Evolutionary conservation across 1,140 invertebrate genomes (phyloP).

Genomic region (Hyles euphorbiae): DNA sequence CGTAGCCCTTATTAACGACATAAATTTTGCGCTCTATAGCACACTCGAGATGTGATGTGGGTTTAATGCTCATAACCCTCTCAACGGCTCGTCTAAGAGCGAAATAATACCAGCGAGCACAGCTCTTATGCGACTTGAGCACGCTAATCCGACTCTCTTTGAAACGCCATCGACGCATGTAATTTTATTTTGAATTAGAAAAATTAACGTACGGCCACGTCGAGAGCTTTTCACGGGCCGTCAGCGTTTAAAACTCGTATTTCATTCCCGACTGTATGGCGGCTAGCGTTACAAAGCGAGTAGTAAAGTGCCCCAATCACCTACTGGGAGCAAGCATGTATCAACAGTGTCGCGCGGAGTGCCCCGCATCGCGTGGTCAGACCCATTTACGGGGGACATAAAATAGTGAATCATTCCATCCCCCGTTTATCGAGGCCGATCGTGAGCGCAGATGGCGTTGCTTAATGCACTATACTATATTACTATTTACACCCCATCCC

Average conservation of each 20-base stretch:
- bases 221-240: no score
- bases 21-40: conserved; percentile 56
- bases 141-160: no score
- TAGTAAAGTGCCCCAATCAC: background rate
- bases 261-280: no score
- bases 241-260: no score
- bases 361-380: conserved; percentile 22
- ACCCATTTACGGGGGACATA: conserved; percentile 18
- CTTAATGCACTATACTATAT: conserved; percentile 22
- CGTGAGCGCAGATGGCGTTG: conserved; percentile 23
- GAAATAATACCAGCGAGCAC: conserved; percentile 12
- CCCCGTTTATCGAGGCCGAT: conserved; percentile 17
- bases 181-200: no score
- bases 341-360: conserved; percentile 2
- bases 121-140: no score
- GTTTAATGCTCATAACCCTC: conserved; percentile 52
- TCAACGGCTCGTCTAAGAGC: conserved; percentile 23
- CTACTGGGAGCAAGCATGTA: conserved; percentile 1
- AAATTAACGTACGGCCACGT: no score
- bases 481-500: conserved; percentile 17
- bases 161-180: no score
- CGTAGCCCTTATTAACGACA: conserved; percentile 64
- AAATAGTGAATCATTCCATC: conserved; percentile 24
- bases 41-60: conserved; percentile 53
- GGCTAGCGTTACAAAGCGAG: background rate